Evolutionary conservation across 2,113 vertebrate genomes (phyloP).

Genomic region (Holacanthus passer): DNA sequence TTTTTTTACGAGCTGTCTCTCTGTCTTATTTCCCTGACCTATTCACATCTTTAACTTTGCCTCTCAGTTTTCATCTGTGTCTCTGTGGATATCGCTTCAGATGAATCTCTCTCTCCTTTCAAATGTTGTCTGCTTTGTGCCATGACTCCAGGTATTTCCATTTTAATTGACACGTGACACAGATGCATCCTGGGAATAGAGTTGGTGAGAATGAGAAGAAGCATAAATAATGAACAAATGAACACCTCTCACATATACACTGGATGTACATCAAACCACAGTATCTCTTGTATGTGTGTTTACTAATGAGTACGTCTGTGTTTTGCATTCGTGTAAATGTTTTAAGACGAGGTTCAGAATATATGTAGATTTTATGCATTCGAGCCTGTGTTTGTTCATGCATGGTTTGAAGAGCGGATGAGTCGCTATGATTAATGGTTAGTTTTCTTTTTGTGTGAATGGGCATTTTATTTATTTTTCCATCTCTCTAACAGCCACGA

Average conservation of each 20-base stretch:
- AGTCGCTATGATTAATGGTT: slow-evolving; percentile 20
- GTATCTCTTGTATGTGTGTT: background rate
- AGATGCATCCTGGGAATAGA: background rate
- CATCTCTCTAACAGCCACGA: slow-evolving; percentile 9
- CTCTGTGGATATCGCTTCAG: background rate
- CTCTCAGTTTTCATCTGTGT: background rate
- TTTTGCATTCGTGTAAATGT: slow-evolving; percentile 20
- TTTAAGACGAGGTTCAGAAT: background rate
- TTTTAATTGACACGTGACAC: slow-evolving; percentile 26
- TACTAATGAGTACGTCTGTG: background rate
- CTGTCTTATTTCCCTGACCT: too few species aligned
- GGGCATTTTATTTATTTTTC: slow-evolving; percentile 29
- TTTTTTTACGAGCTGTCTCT: background rate
- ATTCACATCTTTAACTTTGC: background rate
- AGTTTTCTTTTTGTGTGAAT: slow-evolving; percentile 26
- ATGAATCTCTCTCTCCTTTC: background rate
- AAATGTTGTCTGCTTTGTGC: background rate
- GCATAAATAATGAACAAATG: slow-evolving; percentile 37
- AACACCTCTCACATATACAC: background rate
- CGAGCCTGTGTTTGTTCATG: slow-evolving; percentile 6
- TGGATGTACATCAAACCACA: background rate
- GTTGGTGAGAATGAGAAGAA: background rate
- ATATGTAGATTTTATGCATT: slow-evolving; percentile 12
- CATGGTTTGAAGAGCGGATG: slow-evolving; percentile 27
- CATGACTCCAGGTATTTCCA: background rate